phyloP scores from a whole-genome alignment of 2,113 vertebrate genomes.

The Odontesthes bonariensis region DNA sequence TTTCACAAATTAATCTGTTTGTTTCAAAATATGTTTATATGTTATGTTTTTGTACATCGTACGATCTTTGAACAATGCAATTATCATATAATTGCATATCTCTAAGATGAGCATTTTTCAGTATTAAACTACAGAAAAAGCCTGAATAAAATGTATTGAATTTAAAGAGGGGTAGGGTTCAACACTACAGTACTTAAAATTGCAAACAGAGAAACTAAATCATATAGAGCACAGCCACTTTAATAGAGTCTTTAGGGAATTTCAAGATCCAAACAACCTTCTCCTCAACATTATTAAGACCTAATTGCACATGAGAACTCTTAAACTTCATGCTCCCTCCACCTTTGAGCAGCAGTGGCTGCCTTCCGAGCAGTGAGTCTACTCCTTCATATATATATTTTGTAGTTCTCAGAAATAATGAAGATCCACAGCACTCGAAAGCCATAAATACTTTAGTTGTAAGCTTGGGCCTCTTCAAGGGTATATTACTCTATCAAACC shows the following conservation, averaged over 20 bases:
- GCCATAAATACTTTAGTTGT: conserved; percentile 63
- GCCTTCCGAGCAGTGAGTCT: conserved; percentile 31
- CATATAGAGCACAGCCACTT: background rate
- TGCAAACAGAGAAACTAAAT: background rate
- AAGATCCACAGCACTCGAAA: conserved; percentile 50
- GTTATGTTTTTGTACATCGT: no score
- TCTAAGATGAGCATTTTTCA: no score
- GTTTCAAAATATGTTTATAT: no score
- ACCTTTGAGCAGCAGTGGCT: conserved; percentile 34
- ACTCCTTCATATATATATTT: conserved; percentile 57
- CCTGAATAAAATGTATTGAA: no score
- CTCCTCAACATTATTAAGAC: background rate
- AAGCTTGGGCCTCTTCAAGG: conserved; percentile 60
- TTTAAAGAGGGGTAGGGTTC: background rate
- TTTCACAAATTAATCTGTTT: no score
- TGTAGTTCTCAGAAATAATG: conserved; percentile 45
- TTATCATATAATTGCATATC: no score
- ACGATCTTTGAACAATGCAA: no score
- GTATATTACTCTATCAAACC: conserved; percentile 42
- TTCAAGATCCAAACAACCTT: background rate
- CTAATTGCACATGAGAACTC: conserved; percentile 27
- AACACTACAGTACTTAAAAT: background rate
- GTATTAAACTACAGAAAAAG: no score
- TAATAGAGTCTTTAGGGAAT: background rate
- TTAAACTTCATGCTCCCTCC: conserved; percentile 34